Evolutionary conservation across 2,888 invertebrate species (phyloP).

Genomic region (Himalopsyche kuldschensis): DNA sequence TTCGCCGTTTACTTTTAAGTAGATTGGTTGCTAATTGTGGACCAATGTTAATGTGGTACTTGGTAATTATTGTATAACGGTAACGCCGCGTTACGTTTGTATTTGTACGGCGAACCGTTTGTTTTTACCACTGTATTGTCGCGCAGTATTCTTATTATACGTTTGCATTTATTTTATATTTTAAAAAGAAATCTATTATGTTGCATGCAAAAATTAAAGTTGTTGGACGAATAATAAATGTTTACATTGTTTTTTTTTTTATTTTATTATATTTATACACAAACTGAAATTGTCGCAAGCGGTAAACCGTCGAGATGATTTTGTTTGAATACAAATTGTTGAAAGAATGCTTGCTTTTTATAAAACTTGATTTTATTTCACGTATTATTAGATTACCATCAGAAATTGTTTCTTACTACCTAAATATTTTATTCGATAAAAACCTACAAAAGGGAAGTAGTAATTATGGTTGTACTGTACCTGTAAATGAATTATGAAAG

Average conservation of each 20-base stretch:
- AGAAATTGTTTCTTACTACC: too few relatives aligned
- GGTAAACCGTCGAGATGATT: background rate
- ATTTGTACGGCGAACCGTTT: background rate
- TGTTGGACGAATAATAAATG: background rate
- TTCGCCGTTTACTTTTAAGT: background rate
- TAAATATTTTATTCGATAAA: background rate
- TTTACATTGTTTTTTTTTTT: too few relatives aligned
- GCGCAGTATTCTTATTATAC: background rate
- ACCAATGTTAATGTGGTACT: background rate
- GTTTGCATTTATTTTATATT: background rate
- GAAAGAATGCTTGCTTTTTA: background rate
- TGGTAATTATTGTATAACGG: background rate
- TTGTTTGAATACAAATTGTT: background rate
- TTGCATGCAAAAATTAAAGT: background rate
- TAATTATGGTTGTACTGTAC: background rate
- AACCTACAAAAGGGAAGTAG: background rate
- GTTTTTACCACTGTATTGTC: background rate
- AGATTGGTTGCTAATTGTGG: background rate
- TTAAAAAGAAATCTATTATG: background rate
- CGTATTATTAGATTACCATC: background rate
- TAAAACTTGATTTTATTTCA: background rate
- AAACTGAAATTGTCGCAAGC: background rate
- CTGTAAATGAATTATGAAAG: background rate
- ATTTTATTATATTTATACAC: too few relatives aligned
- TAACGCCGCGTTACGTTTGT: background rate